These are phyloP conservation scores for Ophonus ardosiacus DNA, from an alignment of 2,888 invertebrate species.

Conservation along the genomic window DNA sequence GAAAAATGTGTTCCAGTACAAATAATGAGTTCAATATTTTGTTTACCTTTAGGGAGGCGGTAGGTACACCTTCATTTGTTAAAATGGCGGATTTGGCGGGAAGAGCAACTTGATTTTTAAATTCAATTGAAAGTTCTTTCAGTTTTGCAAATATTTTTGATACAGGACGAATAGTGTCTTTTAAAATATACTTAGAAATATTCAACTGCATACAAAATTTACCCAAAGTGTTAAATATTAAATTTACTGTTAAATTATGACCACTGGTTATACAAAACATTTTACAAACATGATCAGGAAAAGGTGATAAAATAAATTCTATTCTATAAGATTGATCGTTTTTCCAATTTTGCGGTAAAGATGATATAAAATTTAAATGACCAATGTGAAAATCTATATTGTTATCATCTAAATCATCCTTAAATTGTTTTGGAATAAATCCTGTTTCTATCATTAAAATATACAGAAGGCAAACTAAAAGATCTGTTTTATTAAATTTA, in stretches of 20 bases:
- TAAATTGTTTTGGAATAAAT: slow-evolving; percentile 71
- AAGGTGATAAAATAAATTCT: slow-evolving; percentile 69
- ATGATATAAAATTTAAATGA: slow-evolving; percentile 68
- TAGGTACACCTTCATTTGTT: slow-evolving; percentile 39
- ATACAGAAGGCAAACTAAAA: slow-evolving; percentile 72
- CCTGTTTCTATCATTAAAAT: slow-evolving; percentile 73
- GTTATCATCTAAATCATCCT: slow-evolving; percentile 64
- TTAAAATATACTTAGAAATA: slow-evolving; percentile 70
- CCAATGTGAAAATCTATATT: slow-evolving; percentile 69
- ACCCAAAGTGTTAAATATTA: slow-evolving; percentile 68
- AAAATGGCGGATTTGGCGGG: slow-evolving; percentile 70
- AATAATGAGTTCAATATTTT: slow-evolving; percentile 11
- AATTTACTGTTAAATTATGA: slow-evolving; percentile 73
- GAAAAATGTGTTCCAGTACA: too few relatives aligned
- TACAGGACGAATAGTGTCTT: slow-evolving; percentile 20
- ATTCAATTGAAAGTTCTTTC: slow-evolving; percentile 69
- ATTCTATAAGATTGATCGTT: slow-evolving; percentile 68
- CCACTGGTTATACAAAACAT: slow-evolving; percentile 69
- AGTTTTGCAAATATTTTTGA: slow-evolving; percentile 71
- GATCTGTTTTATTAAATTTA: slow-evolving; percentile 69
- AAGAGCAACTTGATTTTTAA: slow-evolving; percentile 72
- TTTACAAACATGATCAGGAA: slow-evolving; percentile 68
- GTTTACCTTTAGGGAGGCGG: slow-evolving; percentile 24
- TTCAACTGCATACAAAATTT: slow-evolving; percentile 70
- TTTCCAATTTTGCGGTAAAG: slow-evolving; percentile 70